Evolutionary conservation across 2,113 vertebrate genomes (phyloP).

Genomic region (Panthera uncia): DNA sequence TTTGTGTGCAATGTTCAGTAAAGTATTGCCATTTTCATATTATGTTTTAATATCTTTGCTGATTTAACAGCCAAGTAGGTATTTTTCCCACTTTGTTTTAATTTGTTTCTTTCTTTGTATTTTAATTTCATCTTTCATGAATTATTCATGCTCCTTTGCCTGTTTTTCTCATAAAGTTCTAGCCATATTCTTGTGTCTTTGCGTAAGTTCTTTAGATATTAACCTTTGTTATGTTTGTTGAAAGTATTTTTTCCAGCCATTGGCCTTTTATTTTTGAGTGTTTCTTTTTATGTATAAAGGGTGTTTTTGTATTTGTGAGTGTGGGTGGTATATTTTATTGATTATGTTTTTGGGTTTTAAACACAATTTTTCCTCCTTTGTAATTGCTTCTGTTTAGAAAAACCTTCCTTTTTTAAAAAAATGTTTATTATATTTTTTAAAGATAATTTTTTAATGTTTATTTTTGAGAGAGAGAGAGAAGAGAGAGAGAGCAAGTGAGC

Average conservation of each 20-base stretch:
- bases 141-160: background rate
- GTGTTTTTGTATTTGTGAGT: background rate
- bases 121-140: background rate
- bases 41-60: slow-evolving; percentile 14
- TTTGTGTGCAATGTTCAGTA: background rate
- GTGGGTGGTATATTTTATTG: background rate
- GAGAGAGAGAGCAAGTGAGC: no score
- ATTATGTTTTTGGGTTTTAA: background rate
- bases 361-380: background rate
- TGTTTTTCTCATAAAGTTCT: slow-evolving; percentile 46
- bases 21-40: background rate
- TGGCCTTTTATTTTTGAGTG: slow-evolving; percentile 11
- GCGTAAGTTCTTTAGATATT: background rate
- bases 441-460: slow-evolving; percentile 5
- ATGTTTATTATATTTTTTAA: background rate
- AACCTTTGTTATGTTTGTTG: background rate
- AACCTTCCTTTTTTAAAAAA: background rate
- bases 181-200: background rate
- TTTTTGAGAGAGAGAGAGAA: background rate
- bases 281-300: background rate
- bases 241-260: background rate
- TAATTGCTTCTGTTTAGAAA: slow-evolving; percentile 12
- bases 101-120: background rate
- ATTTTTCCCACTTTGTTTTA: background rate
- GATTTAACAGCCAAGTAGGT: background rate